Base-by-base conservation (phyloP, 2,797 vertebrate species). In the Pseudotriccus pelzelni region DNA sequence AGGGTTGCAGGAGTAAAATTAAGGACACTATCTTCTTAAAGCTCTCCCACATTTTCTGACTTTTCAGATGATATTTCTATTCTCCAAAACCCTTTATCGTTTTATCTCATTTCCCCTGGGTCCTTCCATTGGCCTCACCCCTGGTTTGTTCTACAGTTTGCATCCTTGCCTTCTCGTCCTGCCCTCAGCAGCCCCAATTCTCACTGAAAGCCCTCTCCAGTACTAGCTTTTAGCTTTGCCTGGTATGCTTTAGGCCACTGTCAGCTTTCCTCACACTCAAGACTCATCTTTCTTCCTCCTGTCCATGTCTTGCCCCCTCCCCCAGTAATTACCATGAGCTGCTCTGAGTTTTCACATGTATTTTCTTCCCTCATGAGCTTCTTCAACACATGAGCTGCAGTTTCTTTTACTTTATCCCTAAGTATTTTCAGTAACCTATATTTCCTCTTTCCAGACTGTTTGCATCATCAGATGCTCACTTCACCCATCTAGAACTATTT, bases 251-350 rank as follows among this genome's bases (percentile, higher is more conserved):
- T 81, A 90, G 93, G 95, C 76, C 39, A 73, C 75, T 93, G 95
- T 81, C 93, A 95, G 44, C 59, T 96, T 89, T 84, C 76, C 85
- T 96, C 63, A 81, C 27, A 37, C 53, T 96, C 70, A 94, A 84
- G 64, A 25, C 32, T 84, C 56, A 67, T 96, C 77, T 88, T 82
- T 75, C 41, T 69, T 78, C 59, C 39, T 22, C 6, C 14, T 89
- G 9, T 43, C 23, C 55, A 32, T 18, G 23, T 76, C 86, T 81
- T 73, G 24, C 9, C 30, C 36, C 21, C 28, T 24, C 43, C 17
- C 41, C 12, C 30, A 79, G 75, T 43, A 93, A 85, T 34, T 50
- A 55, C 30, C 46, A 66, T 12, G 34, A 89, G 43, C 60, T 79
- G 22, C 32, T 72, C 21, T 21, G 74, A 77, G 9, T 73, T 86